Conservation (phyloP, 2,888 invertebrate genomes). For the Pristionchus maxplancki region DNA sequence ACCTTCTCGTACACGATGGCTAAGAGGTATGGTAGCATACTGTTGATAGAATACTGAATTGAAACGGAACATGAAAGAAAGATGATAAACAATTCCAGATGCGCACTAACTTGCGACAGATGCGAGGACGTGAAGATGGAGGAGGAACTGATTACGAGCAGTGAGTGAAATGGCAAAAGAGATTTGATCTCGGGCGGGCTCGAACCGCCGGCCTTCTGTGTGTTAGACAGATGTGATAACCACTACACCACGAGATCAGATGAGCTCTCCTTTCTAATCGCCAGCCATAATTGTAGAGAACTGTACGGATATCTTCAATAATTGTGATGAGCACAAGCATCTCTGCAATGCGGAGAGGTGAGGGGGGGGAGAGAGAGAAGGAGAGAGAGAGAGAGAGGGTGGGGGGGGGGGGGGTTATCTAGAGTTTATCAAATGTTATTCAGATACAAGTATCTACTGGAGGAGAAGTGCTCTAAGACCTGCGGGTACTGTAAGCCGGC, state of each 20-base stretch:
- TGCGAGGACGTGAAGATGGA: slow-evolving; percentile 64
- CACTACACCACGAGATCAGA: slow-evolving; percentile 60
- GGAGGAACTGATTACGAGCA: slow-evolving; percentile 52
- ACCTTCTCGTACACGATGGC: slow-evolving; percentile 67
- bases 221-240: slow-evolving; percentile 71
- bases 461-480: slow-evolving; percentile 61
- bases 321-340: slow-evolving; percentile 61
- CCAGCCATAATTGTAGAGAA: slow-evolving; percentile 54
- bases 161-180: slow-evolving; percentile 29
- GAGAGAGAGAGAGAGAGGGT: background rate
- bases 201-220: slow-evolving; percentile 70
- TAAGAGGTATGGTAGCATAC: slow-evolving; percentile 2
- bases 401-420: background rate
- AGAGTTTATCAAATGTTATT: background rate
- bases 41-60: too few species aligned
- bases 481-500: slow-evolving; percentile 62
- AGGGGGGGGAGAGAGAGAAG: background rate
- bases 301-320: slow-evolving; percentile 59
- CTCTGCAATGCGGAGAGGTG: slow-evolving; percentile 56
- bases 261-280: background rate
- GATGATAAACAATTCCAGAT: slow-evolving; percentile 50
- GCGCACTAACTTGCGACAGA: slow-evolving; percentile 64
- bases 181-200: slow-evolving; percentile 67
- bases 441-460: slow-evolving; percentile 57
- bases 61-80: too few species aligned